Percentiles rank a stretch among this genome's conserved stretches.
phyloP scores from a whole-genome alignment of 1,140 invertebrate species.

The Eubasilissa regina region DNA sequence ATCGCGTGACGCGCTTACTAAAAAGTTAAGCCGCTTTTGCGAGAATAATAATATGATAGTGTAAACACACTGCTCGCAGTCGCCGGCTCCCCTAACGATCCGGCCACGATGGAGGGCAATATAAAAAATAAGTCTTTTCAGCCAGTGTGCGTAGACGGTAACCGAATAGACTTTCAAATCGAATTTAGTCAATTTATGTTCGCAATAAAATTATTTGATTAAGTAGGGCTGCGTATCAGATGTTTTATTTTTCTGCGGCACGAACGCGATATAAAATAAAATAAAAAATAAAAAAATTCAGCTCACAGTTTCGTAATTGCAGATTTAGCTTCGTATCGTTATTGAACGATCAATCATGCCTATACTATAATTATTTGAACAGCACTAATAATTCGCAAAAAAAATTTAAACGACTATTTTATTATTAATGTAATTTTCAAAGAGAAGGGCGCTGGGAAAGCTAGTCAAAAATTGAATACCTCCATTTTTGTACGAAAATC shows the following conservation, averaged over 20 bases:
- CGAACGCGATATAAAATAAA: not conserved
- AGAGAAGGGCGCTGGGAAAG: too few relatives aligned
- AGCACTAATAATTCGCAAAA: too few relatives aligned
- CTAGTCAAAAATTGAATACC: too few relatives aligned
- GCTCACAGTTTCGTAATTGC: too few relatives aligned
- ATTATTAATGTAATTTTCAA: too few relatives aligned
- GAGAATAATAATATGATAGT: slow-evolving; percentile 2
- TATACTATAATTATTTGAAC: too few relatives aligned
- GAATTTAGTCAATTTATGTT: slow-evolving; percentile 4
- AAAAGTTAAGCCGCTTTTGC: slow-evolving; percentile 24
- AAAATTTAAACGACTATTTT: too few relatives aligned
- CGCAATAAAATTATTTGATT: slow-evolving; percentile 12
- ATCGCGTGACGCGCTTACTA: slow-evolving; percentile 35
- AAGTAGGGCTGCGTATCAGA: slow-evolving; percentile 2
- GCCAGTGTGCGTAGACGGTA: not conserved
- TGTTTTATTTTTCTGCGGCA: slow-evolving; percentile 15
- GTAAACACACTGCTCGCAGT: not conserved
- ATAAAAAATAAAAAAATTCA: not conserved
- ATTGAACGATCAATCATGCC: too few relatives aligned
- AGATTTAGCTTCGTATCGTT: too few relatives aligned
- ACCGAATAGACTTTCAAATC: not conserved
- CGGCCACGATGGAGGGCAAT: not conserved
- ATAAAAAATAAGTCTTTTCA: not conserved
- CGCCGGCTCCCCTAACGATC: not conserved
- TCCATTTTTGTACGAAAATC: too few relatives aligned